These are phyloP conservation scores for Noctua janthina DNA, from an alignment of 2,888 invertebrate genomes.

Conservation along the genomic window DNA sequence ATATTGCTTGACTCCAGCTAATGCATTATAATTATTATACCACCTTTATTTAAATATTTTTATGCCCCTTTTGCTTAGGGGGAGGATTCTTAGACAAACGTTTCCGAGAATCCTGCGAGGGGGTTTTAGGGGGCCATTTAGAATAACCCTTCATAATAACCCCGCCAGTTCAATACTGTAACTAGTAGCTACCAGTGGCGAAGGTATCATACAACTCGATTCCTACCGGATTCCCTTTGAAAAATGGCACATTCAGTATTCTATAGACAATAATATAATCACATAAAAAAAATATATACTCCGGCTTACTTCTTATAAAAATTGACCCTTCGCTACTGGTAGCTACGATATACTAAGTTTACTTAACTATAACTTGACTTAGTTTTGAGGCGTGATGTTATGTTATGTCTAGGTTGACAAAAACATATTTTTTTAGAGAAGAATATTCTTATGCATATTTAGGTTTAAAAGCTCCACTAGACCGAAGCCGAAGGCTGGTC, in stretches of 20 bases:
- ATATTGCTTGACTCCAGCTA: too few relatives aligned
- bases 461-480: slow-evolving; percentile 17
- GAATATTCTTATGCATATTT: not conserved
- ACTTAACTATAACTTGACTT: not conserved
- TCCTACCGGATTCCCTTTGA: too few relatives aligned
- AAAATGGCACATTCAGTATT: too few relatives aligned
- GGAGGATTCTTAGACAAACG: not conserved
- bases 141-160: not conserved
- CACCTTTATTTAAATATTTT: not conserved
- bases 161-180: not conserved
- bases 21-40: too few relatives aligned
- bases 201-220: too few relatives aligned
- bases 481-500: slow-evolving; percentile 41
- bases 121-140: not conserved
- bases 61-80: not conserved
- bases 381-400: not conserved
- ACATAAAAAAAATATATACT: too few relatives aligned
- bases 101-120: not conserved
- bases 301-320: too few relatives aligned
- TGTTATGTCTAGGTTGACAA: not conserved
- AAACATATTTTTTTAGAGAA: not conserved
- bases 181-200: not conserved
- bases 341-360: not conserved
- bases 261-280: too few relatives aligned
- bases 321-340: too few relatives aligned